phyloP scores from a whole-genome alignment of 2,888 invertebrate species.

The Congeria kusceri region DNA sequence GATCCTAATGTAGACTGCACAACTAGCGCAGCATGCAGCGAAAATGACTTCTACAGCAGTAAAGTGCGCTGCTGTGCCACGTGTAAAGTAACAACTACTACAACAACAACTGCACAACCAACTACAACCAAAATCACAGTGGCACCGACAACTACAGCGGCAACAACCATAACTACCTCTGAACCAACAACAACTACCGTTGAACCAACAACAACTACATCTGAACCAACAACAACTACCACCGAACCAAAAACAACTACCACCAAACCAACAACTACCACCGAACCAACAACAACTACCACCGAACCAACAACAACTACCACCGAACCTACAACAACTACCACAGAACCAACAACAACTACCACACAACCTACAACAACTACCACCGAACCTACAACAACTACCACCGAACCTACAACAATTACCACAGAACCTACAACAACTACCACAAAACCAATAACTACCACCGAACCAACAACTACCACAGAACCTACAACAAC shows the following conservation, averaged over 20 bases:
- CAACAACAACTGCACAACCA: conserved; percentile 9
- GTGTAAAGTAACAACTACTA: conserved; percentile 19
- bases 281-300: not conserved
- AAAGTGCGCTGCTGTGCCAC: conserved; percentile 51
- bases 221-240: not conserved
- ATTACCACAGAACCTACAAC: conserved; percentile 2
- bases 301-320: conserved; percentile 3
- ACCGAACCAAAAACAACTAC: not conserved
- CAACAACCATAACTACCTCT: not conserved
- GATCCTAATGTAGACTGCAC: conserved; percentile 45
- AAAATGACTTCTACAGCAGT: conserved; percentile 21
- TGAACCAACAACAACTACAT: not conserved
- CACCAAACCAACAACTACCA: not conserved
- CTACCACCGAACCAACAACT: conserved; percentile 5
- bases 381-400: not conserved
- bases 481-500: conserved; percentile 5
- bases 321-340: not conserved
- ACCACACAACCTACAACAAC: not conserved
- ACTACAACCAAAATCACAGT: not conserved
- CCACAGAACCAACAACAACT: not conserved
- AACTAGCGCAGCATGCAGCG: conserved; percentile 26
- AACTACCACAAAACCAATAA: conserved; percentile 4
- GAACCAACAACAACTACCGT: not conserved
- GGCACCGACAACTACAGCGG: conserved; percentile 19
- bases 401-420: not conserved